Evolutionary conservation across 2,113 vertebrate genomes (phyloP), one percentile per base, ranked within the genome.

Genomic region (Collichthys lucidus): DNA sequence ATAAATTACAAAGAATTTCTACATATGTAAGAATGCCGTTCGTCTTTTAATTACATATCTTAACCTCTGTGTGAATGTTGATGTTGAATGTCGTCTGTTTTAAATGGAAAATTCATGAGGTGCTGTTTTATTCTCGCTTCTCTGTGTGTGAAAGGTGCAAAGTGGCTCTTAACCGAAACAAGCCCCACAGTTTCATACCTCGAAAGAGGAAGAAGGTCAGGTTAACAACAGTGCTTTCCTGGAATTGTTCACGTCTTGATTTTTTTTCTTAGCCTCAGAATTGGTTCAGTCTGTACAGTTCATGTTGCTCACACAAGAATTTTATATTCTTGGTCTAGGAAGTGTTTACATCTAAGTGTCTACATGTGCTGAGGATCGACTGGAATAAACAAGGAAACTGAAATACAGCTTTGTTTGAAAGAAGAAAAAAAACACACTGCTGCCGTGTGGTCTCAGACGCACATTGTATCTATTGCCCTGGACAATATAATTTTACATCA

Each of bases 401-500:
- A 80, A 84, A 80, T 52, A 15, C 63, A 77, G 67, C 46, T 11
- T n/a, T 79, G 65, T 77, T 74, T 78, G 63, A 80, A 40, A 40
- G 35, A 40, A 8, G 9, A 8, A 40, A 40, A 8, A 40, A 80
- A 75, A 81, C 1, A 56, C 14, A 1, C 29, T 52, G 71, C 77
- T 47, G 53, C 29, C 29, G 15, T 64, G 53, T 60, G 31, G 63
- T 69, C 66, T 79, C 61, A 26, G 49, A 66, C 42, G 24, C 74
- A 75, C 63, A 59, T 56, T 81, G 50, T 74, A 84, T 55, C 69
- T 63, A 75, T 80, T 79, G 74, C 61, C 31, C n/a, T 46, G 24
- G 57, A 90, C 49, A 59, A 17, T 60, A 82, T 77, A 5, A 44
- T 56, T 76, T 74, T 50, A 55, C 55, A 79, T 91, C 60, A 79